phyloP scores from a whole-genome alignment of 2,113 vertebrate genomes.

The Psammodynastes pulverulentus region DNA sequence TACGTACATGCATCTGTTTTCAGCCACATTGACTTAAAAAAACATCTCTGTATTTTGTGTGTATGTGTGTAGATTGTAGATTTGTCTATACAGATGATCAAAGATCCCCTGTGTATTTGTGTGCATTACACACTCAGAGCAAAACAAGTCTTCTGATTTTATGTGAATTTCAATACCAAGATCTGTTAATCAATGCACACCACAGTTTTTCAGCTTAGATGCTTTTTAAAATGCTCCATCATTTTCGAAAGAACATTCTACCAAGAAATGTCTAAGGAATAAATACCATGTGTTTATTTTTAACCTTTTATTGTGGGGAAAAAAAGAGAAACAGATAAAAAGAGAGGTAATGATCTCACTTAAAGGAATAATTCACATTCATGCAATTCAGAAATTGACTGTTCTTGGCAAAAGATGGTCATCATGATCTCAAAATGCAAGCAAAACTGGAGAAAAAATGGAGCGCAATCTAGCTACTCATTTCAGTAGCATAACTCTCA shows the following conservation, averaged over 20 bases:
- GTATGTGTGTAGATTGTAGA: no score
- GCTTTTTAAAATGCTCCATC: constrained; percentile 36
- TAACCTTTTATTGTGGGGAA: constrained; percentile 21
- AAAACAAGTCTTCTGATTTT: not conserved
- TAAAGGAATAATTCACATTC: not conserved
- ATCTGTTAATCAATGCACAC: constrained; percentile 38
- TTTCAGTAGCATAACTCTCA: not conserved
- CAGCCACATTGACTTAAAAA: not conserved
- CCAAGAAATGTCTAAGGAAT: constrained; percentile 19
- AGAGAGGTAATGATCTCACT: not conserved
- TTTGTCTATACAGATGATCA: not conserved
- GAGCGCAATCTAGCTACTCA: not conserved
- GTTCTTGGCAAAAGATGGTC: not conserved
- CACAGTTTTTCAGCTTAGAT: constrained; percentile 16
- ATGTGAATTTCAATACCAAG: constrained; percentile 24
- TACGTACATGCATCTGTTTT: not conserved
- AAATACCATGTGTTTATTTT: constrained; percentile 19
- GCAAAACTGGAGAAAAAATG: not conserved
- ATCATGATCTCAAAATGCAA: not conserved
- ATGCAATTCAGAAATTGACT: not conserved
- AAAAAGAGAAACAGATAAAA: not conserved
- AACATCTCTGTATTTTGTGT: not conserved
- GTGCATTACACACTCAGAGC: not conserved
- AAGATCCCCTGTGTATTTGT: not conserved
- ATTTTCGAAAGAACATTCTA: constrained; percentile 28